Conservation (phyloP, 2,797 vertebrate species). For the Cirrhinus molitorella region DNA sequence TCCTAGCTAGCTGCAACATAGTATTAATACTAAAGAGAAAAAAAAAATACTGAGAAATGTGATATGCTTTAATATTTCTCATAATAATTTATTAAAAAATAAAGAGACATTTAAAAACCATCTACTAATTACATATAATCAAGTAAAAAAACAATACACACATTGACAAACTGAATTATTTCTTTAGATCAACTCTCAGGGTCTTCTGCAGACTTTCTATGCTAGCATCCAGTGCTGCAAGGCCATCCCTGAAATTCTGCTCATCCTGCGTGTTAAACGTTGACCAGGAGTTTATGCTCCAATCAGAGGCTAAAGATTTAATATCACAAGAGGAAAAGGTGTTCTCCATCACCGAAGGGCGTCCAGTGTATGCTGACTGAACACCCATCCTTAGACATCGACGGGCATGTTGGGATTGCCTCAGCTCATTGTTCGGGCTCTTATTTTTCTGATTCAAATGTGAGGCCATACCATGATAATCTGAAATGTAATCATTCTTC, state of each 20-base stretch:
- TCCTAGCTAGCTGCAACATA: background rate
- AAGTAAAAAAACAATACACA: background rate
- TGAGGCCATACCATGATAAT: conserved; percentile 17
- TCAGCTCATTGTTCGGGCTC: background rate
- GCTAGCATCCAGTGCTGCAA: conserved; percentile 91
- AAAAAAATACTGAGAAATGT: background rate
- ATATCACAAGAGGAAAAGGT: conserved; percentile 75
- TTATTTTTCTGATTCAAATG: conserved; percentile 41
- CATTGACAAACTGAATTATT: conserved; percentile 64
- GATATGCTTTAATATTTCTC: background rate
- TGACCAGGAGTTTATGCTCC: conserved; percentile 83
- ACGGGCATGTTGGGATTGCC: conserved; percentile 12
- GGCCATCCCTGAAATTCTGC: conserved; percentile 86
- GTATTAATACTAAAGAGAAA: background rate
- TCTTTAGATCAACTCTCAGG: conserved; percentile 79
- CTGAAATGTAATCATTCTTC: background rate
- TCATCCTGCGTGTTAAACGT: conserved; percentile 90
- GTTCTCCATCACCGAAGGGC: conserved; percentile 55
- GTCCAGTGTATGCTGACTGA: conserved; percentile 27
- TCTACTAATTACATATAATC: conserved; percentile 4
- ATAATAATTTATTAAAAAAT: conserved; percentile 23
- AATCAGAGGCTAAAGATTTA: conserved; percentile 79
- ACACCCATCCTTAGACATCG: background rate
- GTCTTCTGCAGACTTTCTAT: conserved; percentile 89
- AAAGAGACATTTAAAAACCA: background rate